Conservation (phyloP, 2,888 invertebrate genomes). For the Eupithecia dodoneata region DNA sequence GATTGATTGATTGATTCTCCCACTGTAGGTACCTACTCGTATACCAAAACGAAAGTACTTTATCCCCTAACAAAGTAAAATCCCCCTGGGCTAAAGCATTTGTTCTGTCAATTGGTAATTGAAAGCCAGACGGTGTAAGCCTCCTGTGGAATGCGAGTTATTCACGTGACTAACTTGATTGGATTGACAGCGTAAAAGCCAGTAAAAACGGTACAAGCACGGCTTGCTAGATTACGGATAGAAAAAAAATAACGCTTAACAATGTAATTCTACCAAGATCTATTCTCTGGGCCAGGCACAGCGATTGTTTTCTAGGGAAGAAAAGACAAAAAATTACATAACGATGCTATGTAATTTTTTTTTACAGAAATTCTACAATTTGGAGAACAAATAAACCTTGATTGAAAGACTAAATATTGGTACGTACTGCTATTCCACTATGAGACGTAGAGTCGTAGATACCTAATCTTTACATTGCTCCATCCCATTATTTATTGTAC, state of each 20-base stretch:
- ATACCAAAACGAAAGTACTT: constrained; percentile 1
- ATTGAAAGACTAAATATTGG: neutral
- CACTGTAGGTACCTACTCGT: neutral
- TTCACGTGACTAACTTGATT: constrained; percentile 10
- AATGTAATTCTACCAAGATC: neutral
- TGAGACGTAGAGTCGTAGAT: too few species aligned
- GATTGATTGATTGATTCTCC: neutral
- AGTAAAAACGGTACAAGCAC: constrained; percentile 1
- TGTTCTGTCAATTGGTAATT: constrained; percentile 20
- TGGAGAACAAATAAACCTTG: neutral
- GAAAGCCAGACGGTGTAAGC: constrained; percentile 11
- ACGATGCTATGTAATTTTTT: too few species aligned
- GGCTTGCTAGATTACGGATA: neutral
- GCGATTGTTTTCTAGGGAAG: too few species aligned
- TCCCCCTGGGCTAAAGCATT: constrained; percentile 13
- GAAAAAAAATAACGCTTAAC: neutral
- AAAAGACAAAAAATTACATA: too few species aligned
- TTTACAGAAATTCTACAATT: too few species aligned
- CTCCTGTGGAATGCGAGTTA: neutral
- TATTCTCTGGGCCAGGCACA: neutral
- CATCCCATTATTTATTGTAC: neutral
- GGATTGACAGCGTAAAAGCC: constrained; percentile 5
- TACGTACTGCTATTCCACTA: neutral
- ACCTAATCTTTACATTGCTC: neutral
- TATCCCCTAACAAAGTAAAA: constrained; percentile 1